phyloP scores from a whole-genome alignment of 2,113 vertebrate genomes.

The Pycnonotus jocosus region DNA sequence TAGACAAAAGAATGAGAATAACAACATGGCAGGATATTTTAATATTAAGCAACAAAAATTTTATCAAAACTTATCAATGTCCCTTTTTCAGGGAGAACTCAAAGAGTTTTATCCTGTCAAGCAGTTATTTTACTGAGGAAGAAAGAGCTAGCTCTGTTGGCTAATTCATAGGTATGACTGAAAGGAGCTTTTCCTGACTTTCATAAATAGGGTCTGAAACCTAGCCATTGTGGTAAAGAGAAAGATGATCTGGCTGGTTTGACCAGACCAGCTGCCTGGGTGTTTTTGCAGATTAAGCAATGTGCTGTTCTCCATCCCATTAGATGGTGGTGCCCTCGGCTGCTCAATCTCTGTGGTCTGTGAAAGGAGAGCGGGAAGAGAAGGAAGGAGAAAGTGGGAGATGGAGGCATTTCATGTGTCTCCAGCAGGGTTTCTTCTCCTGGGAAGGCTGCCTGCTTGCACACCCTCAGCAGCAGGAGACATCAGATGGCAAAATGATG shows the following conservation, averaged over 20 bases:
- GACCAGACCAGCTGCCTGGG: not conserved
- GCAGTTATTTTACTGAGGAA: not conserved
- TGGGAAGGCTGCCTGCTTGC: not conserved
- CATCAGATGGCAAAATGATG: not conserved
- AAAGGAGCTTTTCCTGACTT: not conserved
- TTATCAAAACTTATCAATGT: not conserved
- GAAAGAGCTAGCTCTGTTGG: not conserved
- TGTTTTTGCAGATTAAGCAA: not conserved
- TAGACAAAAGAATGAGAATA: not conserved
- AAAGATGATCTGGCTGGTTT: not conserved
- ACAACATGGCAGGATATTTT: not conserved
- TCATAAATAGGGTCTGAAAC: not conserved
- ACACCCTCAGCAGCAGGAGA: accelerated
- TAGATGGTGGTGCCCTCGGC: not conserved
- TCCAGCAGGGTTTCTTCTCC: accelerated
- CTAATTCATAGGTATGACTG: not conserved
- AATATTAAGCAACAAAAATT: not conserved
- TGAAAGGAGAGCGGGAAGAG: not conserved
- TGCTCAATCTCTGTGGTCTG: not conserved
- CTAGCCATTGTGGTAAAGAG: not conserved
- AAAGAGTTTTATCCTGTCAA: not conserved
- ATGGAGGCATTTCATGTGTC: not conserved
- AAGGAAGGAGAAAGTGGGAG: not conserved
- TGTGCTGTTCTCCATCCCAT: not conserved
- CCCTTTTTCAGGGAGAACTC: not conserved